Percentiles rank a stretch among this genome's conserved stretches.
Conservation (phyloP, 92 coral and sea anemone genomes). For the Heteractis magnifica region DNA sequence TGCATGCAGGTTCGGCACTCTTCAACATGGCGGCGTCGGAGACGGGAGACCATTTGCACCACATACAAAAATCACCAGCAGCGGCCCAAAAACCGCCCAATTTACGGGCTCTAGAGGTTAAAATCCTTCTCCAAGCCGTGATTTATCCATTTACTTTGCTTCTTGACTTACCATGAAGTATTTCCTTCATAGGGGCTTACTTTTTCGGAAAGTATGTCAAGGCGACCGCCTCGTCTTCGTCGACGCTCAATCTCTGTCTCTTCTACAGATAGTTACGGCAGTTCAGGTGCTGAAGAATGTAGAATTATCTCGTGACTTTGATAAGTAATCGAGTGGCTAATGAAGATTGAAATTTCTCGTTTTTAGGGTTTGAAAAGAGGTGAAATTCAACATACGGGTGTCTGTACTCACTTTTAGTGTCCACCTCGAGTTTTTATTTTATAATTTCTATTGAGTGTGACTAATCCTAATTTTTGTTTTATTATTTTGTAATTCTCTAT, state of each 20-base stretch:
- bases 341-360: background rate
- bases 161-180: constrained; percentile 36
- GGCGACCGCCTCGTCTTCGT: constrained; percentile 99
- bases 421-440: background rate
- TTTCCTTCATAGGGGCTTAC: constrained; percentile 82
- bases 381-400: background rate
- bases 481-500: background rate
- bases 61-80: constrained; percentile 95
- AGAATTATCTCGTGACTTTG: background rate
- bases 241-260: constrained; percentile 99
- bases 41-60: constrained; percentile 62
- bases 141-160: constrained; percentile 7
- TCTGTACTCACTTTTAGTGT: background rate
- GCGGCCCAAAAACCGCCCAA: constrained; percentile 99
- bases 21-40: constrained; percentile 97
- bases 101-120: constrained; percentile 91
- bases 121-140: background rate
- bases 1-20: constrained; percentile 45
- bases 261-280: constrained; percentile 96
- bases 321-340: background rate
- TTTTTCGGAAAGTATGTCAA: constrained; percentile 99
- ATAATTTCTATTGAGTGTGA: background rate
- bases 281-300: constrained; percentile 83
- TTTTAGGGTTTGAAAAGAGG: background rate
- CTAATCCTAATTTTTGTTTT: background rate